phyloP scores from a whole-genome alignment of 2,113 vertebrate genomes.

The Pseudonaja textilis region DNA sequence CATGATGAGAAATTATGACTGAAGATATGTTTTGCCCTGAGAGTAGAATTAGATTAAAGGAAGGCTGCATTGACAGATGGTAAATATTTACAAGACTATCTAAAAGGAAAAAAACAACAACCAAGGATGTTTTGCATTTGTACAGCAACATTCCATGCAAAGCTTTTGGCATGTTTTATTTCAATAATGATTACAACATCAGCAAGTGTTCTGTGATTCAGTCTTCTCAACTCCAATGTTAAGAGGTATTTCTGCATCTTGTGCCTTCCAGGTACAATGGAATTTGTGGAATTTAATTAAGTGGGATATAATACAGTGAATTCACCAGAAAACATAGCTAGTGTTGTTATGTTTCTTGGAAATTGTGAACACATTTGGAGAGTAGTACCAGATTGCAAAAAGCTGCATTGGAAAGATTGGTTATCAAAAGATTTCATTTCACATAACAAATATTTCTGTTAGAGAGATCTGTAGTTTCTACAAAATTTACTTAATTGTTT shows the following conservation, averaged over 20 bases:
- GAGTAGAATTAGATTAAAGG: background rate
- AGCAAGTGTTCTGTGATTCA: background rate
- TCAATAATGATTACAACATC: background rate
- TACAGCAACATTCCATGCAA: background rate
- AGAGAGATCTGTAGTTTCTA: background rate
- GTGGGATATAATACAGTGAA: background rate
- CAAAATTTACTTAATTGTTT: background rate
- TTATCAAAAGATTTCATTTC: background rate
- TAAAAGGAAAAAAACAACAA: background rate
- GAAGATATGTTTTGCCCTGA: background rate
- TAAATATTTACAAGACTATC: slow-evolving; percentile 3
- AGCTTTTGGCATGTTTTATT: background rate
- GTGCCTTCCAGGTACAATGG: background rate
- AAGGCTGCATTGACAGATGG: background rate
- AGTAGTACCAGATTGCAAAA: background rate
- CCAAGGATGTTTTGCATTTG: background rate
- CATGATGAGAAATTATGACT: background rate
- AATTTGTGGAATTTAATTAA: background rate
- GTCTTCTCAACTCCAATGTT: no score
- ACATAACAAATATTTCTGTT: background rate
- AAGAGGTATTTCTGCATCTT: background rate
- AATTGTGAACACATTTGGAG: background rate
- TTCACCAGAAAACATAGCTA: background rate
- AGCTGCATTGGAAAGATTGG: background rate
- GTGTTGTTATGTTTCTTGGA: background rate